A percentile compares a stretch with the other conserved stretches of the same genome.
Conservation (phyloP, 2,888 invertebrate genomes). For the Andrena haemorrhoa region DNA sequence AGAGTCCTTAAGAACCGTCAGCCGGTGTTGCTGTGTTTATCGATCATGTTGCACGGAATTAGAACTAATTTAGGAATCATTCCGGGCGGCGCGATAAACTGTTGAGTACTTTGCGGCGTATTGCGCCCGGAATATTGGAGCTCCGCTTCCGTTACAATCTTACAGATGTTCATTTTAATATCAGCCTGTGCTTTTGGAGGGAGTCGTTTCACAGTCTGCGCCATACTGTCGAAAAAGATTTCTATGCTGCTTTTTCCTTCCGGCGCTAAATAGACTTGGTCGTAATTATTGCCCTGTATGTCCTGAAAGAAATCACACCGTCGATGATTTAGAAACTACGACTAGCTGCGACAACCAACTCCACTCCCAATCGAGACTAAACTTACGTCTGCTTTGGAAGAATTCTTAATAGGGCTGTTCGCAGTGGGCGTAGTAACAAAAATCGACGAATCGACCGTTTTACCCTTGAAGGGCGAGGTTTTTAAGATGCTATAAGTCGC, state of each 20-base stretch:
- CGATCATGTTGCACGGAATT: constrained; percentile 82
- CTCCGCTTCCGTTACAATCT: constrained; percentile 81
- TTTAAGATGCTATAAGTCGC: constrained; percentile 50
- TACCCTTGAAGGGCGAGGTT: constrained; percentile 44
- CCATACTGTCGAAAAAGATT: constrained; percentile 81
- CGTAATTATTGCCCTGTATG: constrained; percentile 51
- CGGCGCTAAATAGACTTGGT: constrained; percentile 58
- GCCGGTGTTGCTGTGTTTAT: constrained; percentile 72
- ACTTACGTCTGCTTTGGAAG: constrained; percentile 51
- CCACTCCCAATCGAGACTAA: too few species aligned
- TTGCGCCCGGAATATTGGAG: constrained; percentile 68
- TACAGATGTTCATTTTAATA: constrained; percentile 82
- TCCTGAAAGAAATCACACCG: constrained; percentile 30
- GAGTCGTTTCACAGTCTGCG: constrained; percentile 78
- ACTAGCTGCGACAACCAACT: not conserved
- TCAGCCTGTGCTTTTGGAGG: constrained; percentile 80
- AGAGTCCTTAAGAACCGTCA: constrained; percentile 29
- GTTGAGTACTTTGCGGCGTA: constrained; percentile 69
- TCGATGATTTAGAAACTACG: not conserved
- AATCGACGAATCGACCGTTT: constrained; percentile 46
- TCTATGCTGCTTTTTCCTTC: constrained; percentile 77
- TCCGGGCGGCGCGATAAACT: constrained; percentile 76
- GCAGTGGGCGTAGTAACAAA: constrained; percentile 24
- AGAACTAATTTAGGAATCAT: constrained; percentile 82
- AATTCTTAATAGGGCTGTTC: constrained; percentile 18